Conservation (phyloP, 2,797 vertebrate species). For the Falco novaeseelandiae region DNA sequence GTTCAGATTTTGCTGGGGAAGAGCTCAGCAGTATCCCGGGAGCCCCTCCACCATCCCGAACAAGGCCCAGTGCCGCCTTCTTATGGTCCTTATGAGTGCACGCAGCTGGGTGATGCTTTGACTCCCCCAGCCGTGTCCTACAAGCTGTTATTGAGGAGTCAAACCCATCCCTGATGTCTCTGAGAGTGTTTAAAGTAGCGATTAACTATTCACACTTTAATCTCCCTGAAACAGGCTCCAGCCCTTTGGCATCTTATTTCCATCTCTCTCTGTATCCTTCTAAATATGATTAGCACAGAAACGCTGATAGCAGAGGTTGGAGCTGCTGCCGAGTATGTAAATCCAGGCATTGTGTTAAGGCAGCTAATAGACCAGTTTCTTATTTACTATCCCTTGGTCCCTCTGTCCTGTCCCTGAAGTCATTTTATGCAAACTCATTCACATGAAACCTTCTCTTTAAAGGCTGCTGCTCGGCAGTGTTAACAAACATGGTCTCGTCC, state of each 20-base stretch:
- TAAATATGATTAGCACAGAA: constrained; percentile 35
- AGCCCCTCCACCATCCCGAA: neutral
- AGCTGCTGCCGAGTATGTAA: neutral
- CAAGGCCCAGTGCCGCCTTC: neutral
- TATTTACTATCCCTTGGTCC: neutral
- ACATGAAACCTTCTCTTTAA: constrained; percentile 41
- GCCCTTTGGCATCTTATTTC: constrained; percentile 60
- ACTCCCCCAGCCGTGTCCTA: neutral
- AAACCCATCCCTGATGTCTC: neutral
- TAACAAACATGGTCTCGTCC: neutral
- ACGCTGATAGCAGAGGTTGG: neutral
- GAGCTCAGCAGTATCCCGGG: neutral
- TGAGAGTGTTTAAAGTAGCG: neutral
- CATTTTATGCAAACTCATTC: constrained; percentile 58
- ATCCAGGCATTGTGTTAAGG: constrained; percentile 8
- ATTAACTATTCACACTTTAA: constrained; percentile 63
- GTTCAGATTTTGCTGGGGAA: neutral
- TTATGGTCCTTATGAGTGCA: accelerated
- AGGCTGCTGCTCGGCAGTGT: constrained; percentile 8
- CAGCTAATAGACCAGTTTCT: constrained; percentile 25
- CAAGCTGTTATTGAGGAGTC: constrained; percentile 11
- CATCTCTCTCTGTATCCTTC: constrained; percentile 21
- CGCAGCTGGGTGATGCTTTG: neutral
- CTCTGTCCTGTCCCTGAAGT: constrained; percentile 35
- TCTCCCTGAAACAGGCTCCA: constrained; percentile 42